Evolutionary conservation across 2,888 invertebrate genomes (phyloP).

Genomic region (Hirudinaria manillensis): DNA sequence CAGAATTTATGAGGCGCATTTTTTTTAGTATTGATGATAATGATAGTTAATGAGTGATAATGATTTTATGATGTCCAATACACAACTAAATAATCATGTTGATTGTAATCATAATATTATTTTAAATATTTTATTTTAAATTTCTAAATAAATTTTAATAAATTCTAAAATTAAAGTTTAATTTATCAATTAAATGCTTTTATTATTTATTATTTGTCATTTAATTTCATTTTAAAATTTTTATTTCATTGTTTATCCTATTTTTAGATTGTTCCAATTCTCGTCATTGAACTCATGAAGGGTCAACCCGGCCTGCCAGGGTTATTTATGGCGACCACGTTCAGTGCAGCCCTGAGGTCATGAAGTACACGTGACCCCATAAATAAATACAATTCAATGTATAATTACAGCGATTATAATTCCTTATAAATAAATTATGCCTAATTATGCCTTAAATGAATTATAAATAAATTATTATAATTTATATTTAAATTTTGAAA

Average conservation of each 20-base stretch:
- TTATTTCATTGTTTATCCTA: background rate
- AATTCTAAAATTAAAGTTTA: background rate
- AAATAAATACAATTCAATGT: background rate
- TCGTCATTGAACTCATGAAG: constrained; percentile 46
- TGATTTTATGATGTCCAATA: no score
- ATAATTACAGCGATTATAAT: background rate
- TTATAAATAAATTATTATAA: no score
- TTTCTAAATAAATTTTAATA: no score
- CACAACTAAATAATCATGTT: no score
- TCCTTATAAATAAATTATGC: no score
- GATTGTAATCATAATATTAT: no score
- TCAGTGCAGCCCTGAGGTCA: constrained; percentile 42
- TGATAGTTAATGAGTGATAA: no score
- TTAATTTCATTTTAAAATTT: background rate
- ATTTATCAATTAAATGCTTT: background rate
- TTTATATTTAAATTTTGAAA: background rate
- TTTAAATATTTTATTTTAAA: no score
- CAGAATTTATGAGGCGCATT: no score
- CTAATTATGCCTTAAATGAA: no score
- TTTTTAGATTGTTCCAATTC: constrained; percentile 32
- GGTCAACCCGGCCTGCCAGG: constrained; percentile 45
- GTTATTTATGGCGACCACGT: constrained; percentile 46
- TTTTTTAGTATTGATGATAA: no score
- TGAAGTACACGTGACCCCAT: background rate
- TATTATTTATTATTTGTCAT: background rate